Evolutionary conservation across 2,888 invertebrate species (phyloP).

Genomic region (Labia minor): DNA sequence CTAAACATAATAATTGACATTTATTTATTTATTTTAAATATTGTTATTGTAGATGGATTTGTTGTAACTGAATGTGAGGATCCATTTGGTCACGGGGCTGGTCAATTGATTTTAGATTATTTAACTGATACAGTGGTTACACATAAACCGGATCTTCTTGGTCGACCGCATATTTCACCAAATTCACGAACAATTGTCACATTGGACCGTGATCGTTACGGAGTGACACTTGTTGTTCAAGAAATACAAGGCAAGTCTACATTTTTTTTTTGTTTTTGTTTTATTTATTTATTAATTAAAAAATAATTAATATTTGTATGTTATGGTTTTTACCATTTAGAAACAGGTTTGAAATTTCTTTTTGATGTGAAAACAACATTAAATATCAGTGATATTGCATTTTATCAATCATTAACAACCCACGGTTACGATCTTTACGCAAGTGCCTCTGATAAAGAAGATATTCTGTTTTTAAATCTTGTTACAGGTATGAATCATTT

Average conservation of each 20-base stretch:
- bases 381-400: conserved; percentile 59
- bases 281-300: too few relatives aligned
- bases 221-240: conserved; percentile 51
- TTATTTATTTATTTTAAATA: background rate
- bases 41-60: conserved; percentile 48
- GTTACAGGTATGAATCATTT: conserved; percentile 44
- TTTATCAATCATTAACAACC: conserved; percentile 58
- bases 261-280: background rate
- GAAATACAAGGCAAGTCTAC: conserved; percentile 47
- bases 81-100: conserved; percentile 49
- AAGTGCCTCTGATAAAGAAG: conserved; percentile 58
- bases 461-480: conserved; percentile 58
- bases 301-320: too few relatives aligned
- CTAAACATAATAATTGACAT: background rate
- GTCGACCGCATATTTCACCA: conserved; percentile 56
- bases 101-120: conserved; percentile 59
- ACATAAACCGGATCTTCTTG: conserved; percentile 50
- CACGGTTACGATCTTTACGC: conserved; percentile 65
- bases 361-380: conserved; percentile 66
- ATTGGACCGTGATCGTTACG: conserved; percentile 47
- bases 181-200: conserved; percentile 59
- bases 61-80: conserved; percentile 60
- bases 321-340: conserved; percentile 37
- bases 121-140: conserved; percentile 58
- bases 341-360: conserved; percentile 51